Evolutionary conservation across 2,888 invertebrate species (phyloP).

Genomic region (Sepioteuthis lessoniana): DNA sequence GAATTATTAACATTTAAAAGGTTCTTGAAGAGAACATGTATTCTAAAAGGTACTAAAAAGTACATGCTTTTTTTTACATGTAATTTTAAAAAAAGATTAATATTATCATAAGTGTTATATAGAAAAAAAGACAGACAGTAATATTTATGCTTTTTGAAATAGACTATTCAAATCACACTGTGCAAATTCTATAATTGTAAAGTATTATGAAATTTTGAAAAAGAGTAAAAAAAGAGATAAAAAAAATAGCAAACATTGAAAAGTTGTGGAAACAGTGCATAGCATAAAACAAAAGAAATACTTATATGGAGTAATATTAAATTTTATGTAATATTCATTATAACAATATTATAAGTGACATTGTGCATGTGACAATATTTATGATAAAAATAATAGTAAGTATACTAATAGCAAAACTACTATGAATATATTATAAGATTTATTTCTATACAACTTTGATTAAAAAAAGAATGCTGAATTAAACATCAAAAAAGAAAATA

Average conservation of each 20-base stretch:
- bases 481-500: no score
- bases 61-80: background rate
- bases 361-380: no score
- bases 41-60: background rate
- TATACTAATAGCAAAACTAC: no score
- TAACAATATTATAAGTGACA: no score
- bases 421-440: no score
- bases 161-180: conserved; percentile 23
- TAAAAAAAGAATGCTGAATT: no score
- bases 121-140: background rate
- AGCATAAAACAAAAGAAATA: background rate
- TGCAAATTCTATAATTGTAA: background rate
- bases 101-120: background rate
- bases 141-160: background rate
- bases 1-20: background rate
- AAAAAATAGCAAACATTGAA: background rate
- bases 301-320: no score
- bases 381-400: no score
- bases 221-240: background rate
- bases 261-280: background rate
- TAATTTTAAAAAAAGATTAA: background rate
- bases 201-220: background rate
- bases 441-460: no score
- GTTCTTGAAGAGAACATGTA: background rate
- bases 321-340: no score